phyloP scores from a whole-genome alignment of 2,888 invertebrate genomes.

The Amblyjoppa fuscipennis region DNA sequence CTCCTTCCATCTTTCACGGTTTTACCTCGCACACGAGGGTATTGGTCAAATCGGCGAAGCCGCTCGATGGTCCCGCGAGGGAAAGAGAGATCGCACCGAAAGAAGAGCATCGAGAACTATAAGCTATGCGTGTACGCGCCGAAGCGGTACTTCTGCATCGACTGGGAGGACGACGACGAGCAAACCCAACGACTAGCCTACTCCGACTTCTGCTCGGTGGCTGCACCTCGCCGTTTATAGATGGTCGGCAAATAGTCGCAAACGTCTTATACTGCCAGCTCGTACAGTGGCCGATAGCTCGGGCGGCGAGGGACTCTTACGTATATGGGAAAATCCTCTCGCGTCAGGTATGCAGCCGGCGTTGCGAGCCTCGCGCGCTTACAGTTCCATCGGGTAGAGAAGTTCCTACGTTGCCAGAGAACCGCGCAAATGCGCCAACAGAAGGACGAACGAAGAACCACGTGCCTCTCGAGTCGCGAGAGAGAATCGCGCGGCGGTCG shows the following conservation, averaged over 20 bases:
- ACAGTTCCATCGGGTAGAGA: conserved; percentile 38
- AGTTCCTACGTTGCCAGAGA: conserved; percentile 10
- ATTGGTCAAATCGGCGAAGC: conserved; percentile 52
- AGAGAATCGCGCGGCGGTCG: conserved; percentile 16
- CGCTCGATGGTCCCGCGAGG: conserved; percentile 55
- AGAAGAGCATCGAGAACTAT: conserved; percentile 42
- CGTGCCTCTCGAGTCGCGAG: conserved; percentile 19
- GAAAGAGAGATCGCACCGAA: conserved; percentile 16
- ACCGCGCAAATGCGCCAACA: conserved; percentile 43
- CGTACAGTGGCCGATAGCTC: conserved; percentile 38
- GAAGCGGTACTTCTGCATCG: conserved; percentile 74
- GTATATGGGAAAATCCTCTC: conserved; percentile 76
- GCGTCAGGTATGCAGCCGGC: conserved; percentile 66
- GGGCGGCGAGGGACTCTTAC: conserved; percentile 59
- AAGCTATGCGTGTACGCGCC: conserved; percentile 68
- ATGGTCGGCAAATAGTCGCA: conserved; percentile 64
- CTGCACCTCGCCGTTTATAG: conserved; percentile 64
- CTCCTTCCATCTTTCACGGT: conserved; percentile 40
- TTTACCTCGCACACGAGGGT: conserved; percentile 12
- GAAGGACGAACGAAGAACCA: conserved; percentile 44
- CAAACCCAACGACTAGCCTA: conserved; percentile 48
- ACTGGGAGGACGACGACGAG: conserved; percentile 41
- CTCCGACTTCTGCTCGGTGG: conserved; percentile 49
- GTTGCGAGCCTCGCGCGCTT: conserved; percentile 38
- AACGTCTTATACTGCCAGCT: conserved; percentile 13